phyloP scores from a whole-genome alignment of 2,797 vertebrate genomes.

The Toxotes lorentzi region DNA sequence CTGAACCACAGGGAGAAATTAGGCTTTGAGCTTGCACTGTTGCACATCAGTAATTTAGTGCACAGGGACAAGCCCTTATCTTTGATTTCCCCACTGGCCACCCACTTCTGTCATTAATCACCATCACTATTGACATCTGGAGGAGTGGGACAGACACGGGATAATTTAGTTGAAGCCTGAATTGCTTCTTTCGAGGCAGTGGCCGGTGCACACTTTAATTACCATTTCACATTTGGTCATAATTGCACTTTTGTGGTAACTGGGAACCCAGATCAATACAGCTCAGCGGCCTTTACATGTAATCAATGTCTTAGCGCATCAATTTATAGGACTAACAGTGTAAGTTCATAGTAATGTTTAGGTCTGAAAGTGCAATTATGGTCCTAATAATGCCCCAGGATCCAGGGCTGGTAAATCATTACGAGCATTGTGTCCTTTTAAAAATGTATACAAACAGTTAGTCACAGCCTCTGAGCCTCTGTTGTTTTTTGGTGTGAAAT shows the following conservation, averaged over 20 bases:
- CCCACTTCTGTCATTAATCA: slow-evolving; percentile 44
- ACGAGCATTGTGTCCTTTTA: neutral
- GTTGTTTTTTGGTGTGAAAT: too few relatives aligned
- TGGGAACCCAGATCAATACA: slow-evolving; percentile 24
- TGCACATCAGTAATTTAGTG: slow-evolving; percentile 54
- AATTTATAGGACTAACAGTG: neutral
- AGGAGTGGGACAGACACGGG: slow-evolving; percentile 1
- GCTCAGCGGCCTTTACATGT: neutral
- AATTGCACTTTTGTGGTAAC: slow-evolving; percentile 34
- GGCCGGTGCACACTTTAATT: slow-evolving; percentile 26
- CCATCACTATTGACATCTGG: slow-evolving; percentile 38
- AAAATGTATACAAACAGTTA: neutral
- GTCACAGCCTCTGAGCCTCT: neutral
- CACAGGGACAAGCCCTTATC: slow-evolving; percentile 29
- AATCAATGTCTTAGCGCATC: neutral
- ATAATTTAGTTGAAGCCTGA: slow-evolving; percentile 17
- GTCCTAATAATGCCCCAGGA: neutral
- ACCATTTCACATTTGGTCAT: slow-evolving; percentile 41
- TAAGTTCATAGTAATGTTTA: slow-evolving; percentile 2
- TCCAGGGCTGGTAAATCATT: neutral
- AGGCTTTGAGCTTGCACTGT: slow-evolving; percentile 3
- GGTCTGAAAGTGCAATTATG: slow-evolving; percentile 1
- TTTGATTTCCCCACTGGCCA: slow-evolving; percentile 61
- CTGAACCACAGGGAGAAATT: neutral
- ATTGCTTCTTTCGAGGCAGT: neutral